phyloP scores from a whole-genome alignment of 92 coral and sea anemone species.

The Siderastrea siderea region DNA sequence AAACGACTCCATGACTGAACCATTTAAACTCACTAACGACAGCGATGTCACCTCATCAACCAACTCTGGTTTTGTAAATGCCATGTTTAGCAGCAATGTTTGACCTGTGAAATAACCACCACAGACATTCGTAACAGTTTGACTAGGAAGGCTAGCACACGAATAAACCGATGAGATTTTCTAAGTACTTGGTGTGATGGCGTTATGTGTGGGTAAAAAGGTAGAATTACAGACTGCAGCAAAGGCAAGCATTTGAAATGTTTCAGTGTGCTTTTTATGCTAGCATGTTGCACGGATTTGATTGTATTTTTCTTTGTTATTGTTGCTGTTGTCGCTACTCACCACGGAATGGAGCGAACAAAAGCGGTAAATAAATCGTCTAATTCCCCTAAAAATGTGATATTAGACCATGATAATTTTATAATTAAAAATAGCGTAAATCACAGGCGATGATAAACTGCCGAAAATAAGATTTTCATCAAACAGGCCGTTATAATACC shows the following conservation, averaged over 20 bases:
- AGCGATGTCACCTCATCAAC: constrained; percentile 27
- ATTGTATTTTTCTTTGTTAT: too few relatives aligned
- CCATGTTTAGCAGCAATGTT: constrained; percentile 37
- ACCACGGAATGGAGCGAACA: neutral
- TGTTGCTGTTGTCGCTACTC: too few relatives aligned
- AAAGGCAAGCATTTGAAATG: too few relatives aligned
- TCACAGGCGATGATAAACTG: neutral
- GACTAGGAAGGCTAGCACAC: too few relatives aligned
- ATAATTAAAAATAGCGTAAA: neutral
- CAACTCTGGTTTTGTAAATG: constrained; percentile 48
- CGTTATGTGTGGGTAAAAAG: too few relatives aligned
- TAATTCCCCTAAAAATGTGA: too few relatives aligned
- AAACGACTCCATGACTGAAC: constrained; percentile 59
- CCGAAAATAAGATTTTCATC: too few relatives aligned
- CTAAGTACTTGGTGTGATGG: too few relatives aligned
- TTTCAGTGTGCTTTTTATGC: too few relatives aligned
- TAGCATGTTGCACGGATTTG: too few relatives aligned
- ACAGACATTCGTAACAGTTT: neutral
- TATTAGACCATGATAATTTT: neutral
- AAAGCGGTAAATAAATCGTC: neutral
- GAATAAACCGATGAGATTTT: too few relatives aligned
- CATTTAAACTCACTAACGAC: constrained; percentile 44
- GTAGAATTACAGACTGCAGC: too few relatives aligned
- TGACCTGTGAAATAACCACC: constrained; percentile 29
- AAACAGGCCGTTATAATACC: constrained; percentile 32